A percentile compares a stretch with the other conserved stretches of the same genome.
Conservation (phyloP, 2,888 invertebrate species). For the Panorpa germanica region DNA sequence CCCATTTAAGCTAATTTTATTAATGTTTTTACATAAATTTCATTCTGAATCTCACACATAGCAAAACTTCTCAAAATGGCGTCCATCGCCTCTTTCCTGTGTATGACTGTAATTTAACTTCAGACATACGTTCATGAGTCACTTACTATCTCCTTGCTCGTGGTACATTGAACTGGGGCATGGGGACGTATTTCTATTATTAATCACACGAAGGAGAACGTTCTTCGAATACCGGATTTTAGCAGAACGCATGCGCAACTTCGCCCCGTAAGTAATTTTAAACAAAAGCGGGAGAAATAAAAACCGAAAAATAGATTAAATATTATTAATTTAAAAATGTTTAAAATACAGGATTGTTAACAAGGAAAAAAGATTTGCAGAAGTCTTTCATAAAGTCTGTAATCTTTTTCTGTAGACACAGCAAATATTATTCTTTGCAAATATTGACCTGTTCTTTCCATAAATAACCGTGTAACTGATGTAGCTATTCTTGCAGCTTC, state of each 20-base stretch:
- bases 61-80: constrained; percentile 46
- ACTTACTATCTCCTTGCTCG: too few species aligned
- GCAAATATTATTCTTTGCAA: constrained; percentile 66
- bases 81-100: constrained; percentile 37
- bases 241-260: too few species aligned
- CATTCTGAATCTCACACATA: constrained; percentile 33
- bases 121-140: too few species aligned
- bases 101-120: too few species aligned
- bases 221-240: too few species aligned
- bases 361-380: constrained; percentile 55
- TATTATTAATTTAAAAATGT: too few species aligned
- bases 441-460: constrained; percentile 29
- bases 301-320: too few species aligned
- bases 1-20: constrained; percentile 29
- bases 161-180: too few species aligned
- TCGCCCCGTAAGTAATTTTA: too few species aligned
- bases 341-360: constrained; percentile 18
- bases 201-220: too few species aligned
- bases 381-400: constrained; percentile 47
- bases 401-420: constrained; percentile 52
- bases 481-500: constrained; percentile 61
- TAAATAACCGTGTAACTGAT: constrained; percentile 39
- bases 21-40: constrained; percentile 28
- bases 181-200: too few species aligned
- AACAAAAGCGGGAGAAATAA: too few species aligned